Percentiles rank a stretch among this genome's conserved stretches.
These are phyloP conservation scores for Tauraco erythrolophus DNA, from an alignment of 2,113 vertebrate genomes.

Conservation along the genomic window DNA sequence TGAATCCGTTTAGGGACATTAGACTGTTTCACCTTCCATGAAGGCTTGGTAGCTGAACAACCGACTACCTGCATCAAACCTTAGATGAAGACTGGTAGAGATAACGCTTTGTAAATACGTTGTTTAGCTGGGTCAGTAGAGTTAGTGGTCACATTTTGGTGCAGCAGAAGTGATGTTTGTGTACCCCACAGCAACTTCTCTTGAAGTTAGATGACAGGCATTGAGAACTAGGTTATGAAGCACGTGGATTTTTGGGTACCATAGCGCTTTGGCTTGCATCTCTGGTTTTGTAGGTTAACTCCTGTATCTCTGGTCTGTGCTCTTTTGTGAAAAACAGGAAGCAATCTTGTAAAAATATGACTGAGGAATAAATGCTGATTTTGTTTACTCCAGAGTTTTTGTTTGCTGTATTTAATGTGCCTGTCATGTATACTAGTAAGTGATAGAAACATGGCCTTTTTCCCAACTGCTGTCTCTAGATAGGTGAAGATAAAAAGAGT, in stretches of 20 bases:
- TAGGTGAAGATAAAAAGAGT: neutral
- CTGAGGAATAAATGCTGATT: conserved; percentile 65
- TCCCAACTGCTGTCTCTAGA: neutral
- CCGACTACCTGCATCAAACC: conserved; percentile 16
- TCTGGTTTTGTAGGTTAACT: conserved; percentile 22
- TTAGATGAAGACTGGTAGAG: neutral
- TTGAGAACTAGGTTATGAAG: neutral
- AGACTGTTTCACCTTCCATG: conserved; percentile 72
- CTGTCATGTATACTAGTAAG: neutral
- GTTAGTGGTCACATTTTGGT: neutral
- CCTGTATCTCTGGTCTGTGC: neutral
- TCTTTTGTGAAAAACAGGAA: conserved; percentile 22
- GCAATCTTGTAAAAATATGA: conserved; percentile 7
- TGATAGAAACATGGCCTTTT: neutral
- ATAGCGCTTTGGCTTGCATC: neutral
- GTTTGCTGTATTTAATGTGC: conserved; percentile 9
- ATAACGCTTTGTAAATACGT: neutral
- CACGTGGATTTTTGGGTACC: neutral
- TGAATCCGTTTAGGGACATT: conserved; percentile 9
- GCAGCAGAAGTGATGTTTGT: neutral
- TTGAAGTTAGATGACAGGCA: neutral
- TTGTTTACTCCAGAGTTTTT: conserved; percentile 59
- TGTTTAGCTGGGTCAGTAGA: neutral
- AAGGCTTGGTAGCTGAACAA: conserved; percentile 65
- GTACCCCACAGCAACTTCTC: neutral